Conservation (phyloP, 2,797 vertebrate species). For the Pseudocheirus occidentalis region DNA sequence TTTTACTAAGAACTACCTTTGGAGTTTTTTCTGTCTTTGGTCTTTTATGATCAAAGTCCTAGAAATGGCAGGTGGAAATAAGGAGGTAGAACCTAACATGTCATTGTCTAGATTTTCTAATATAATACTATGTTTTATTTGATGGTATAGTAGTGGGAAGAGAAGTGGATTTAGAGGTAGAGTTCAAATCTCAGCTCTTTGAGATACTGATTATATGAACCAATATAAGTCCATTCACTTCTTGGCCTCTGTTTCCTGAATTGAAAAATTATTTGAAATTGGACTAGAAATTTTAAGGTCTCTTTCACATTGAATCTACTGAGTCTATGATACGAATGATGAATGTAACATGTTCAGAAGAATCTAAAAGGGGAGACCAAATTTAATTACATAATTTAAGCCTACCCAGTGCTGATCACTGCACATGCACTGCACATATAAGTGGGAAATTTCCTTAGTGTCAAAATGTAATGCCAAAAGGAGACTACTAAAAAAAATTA, state of each 20-base stretch:
- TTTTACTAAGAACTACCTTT: neutral
- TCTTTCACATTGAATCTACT: neutral
- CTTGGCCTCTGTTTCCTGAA: neutral
- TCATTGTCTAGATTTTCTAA: neutral
- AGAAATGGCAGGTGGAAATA: neutral
- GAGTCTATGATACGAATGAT: neutral
- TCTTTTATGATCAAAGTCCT: neutral
- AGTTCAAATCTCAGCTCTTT: neutral
- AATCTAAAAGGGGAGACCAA: neutral
- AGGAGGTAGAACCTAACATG: neutral
- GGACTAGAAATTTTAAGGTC: neutral
- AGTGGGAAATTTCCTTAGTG: neutral
- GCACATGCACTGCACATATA: neutral
- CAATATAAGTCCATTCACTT: neutral
- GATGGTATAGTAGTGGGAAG: neutral
- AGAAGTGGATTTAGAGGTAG: neutral
- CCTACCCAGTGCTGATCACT: neutral
- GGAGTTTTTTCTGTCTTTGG: neutral
- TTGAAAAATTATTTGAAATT: neutral
- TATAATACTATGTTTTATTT: neutral
- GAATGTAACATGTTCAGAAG: neutral
- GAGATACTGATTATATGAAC: neutral
- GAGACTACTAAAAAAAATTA: neutral
- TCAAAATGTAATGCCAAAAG: neutral
- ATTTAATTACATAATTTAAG: neutral